Evolutionary conservation across 2,113 vertebrate species (phyloP), one percentile per base, ranked within the genome.

Genomic region (Oncorhynchus tshawytscha): DNA sequence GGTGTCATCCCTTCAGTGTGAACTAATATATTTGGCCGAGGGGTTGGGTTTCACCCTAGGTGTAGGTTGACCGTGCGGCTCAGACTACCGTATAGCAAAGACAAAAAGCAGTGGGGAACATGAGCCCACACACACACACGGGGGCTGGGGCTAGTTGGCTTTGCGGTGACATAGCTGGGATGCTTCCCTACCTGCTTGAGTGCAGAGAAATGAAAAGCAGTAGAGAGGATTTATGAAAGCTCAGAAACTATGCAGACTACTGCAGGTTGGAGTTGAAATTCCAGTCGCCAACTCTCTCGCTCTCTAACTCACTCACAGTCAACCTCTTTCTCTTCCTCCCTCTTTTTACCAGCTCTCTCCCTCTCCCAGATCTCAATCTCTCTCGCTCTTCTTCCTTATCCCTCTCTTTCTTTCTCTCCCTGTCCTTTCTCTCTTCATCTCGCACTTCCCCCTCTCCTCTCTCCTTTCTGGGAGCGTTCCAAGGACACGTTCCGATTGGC

Each of bases 401-500:
- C 51, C 48, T 24, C 66, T 57, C 60, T 57, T 31, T 54, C 60
- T 34, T 34, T 45, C 71, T 70, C 39, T 49, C 25, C 34, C 16
- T 70, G 27, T 48, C 71, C 31, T 67, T 22, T 69, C 18, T 69
- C 31, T 62, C 7, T 73, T 65, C 60, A 72, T 77, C 60, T 24
- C 2, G 67, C 25, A 20, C 15, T 66, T 65, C 60, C 59, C 54
- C 71, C 54, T 18, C 57, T 11, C 69, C 64, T 11, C 25, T 3
- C n/a, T 76, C 27, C 6, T 54, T 24, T 81, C 62, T 84, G 82
- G 81, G 68, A 82, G 73, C 77, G 60, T 25, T 78, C 73, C 85
- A 84, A 15, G 13, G 84, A 82, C 75, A 75, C 34, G 70, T 74
- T 88, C 77, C 57, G 73, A 87, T 79, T 88, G 84, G 81, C 76